Base-by-base conservation (phyloP, 2,797 vertebrate genomes). In the Podarcis lilfordi region DNA sequence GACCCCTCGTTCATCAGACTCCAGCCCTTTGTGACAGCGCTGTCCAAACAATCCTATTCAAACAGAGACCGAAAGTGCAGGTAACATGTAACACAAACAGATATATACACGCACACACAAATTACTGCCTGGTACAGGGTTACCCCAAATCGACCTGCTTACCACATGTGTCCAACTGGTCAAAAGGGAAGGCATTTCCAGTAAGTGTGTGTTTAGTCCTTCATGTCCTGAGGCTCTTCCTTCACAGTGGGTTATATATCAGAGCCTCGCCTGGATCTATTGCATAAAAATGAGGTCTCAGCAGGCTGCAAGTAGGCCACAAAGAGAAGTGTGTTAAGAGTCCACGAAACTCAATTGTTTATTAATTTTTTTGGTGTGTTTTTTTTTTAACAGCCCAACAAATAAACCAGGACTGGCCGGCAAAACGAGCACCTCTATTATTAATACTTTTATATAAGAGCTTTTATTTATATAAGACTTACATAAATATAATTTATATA, bases 31-130 rank as follows among this genome's bases (percentile, higher is more conserved):
- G 59, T 90, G 85, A 68, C 86, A 84, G 74, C 37, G 85, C 88
- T 94, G 85, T 90, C 93, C 95, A 96, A 97, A 96, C 95, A 97
- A 90, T 90, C 80, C 91, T 95, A 74, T 92, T 90, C 87, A 91
- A 96, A 95, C 91, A 96, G 90, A 80, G 86, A 89, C 88, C 19
- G 32, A 15, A 71, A 84, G 78, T 64, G 55, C 61, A 94, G 94
- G 95, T 95, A 96, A 95, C 88, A 86, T 19, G 37, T 21, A 78
- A 66, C 86, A 43, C 29, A 69, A 71, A 29, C 69, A 84, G 59
- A 11, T 61, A 45, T 17, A 1, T 43, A 93, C 64, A 92, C 21
- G 25, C 66, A 74, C 8, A 21, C 8, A 59, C 35, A 75, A 32
- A 32, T 5, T 35, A 69, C 23, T 93, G 93, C 27, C 43, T 80